A percentile compares a stretch with the other conserved stretches of the same genome.
These are phyloP conservation scores for Anguilla marmorata DNA, from an alignment of 2,797 vertebrate species.

Conservation along the genomic window DNA sequence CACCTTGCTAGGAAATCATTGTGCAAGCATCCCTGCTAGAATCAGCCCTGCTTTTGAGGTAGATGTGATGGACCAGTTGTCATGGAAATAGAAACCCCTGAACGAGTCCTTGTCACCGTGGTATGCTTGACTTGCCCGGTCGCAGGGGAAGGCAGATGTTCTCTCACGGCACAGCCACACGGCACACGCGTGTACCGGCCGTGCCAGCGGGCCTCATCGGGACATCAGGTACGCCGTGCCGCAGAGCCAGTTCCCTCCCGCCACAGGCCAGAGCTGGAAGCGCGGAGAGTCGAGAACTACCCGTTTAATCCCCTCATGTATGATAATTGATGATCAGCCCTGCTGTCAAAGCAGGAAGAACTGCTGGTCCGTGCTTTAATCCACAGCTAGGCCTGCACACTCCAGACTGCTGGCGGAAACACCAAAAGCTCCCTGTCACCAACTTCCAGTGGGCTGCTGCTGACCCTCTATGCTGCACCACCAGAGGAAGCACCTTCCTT, in stretches of 20 bases:
- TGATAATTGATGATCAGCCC: slow-evolving; percentile 84
- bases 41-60: not conserved
- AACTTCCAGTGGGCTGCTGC: slow-evolving; percentile 32
- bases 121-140: slow-evolving; percentile 68
- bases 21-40: not conserved
- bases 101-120: slow-evolving; percentile 67
- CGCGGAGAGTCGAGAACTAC: slow-evolving; percentile 66
- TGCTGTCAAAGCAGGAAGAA: slow-evolving; percentile 72
- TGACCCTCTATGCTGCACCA: slow-evolving; percentile 19
- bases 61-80: slow-evolving; percentile 42
- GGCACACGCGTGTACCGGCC: slow-evolving; percentile 41
- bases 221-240: slow-evolving; percentile 60
- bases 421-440: slow-evolving; percentile 31
- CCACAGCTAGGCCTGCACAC: slow-evolving; percentile 64
- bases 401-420: slow-evolving; percentile 41
- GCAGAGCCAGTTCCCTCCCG: slow-evolving; percentile 54
- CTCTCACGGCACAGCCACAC: slow-evolving; percentile 72
- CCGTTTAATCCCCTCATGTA: slow-evolving; percentile 79
- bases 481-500: slow-evolving; percentile 22
- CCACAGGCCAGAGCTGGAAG: slow-evolving; percentile 59
- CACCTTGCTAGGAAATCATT: slow-evolving; percentile 10
- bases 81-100: slow-evolving; percentile 62
- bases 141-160: slow-evolving; percentile 77
- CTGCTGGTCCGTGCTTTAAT: slow-evolving; percentile 67
- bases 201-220: slow-evolving; percentile 64